Conservation (phyloP, 2,888 invertebrate species). For the Cephus runcator region DNA sequence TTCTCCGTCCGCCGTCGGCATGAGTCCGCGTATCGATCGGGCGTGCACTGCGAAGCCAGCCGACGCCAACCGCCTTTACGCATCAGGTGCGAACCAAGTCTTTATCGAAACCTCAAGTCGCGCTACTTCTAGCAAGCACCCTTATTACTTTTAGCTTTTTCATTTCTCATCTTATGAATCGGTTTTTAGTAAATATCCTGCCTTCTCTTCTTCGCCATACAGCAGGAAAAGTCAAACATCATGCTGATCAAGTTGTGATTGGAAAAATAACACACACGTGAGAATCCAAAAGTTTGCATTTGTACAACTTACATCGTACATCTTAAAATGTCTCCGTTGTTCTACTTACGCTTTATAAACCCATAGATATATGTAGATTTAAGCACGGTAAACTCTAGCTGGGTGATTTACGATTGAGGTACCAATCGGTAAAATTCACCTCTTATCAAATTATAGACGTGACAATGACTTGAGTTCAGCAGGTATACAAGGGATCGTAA, state of each 20-base stretch:
- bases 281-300: background rate
- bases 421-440: background rate
- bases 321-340: background rate
- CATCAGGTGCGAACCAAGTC: slow-evolving; percentile 9
- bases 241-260: background rate
- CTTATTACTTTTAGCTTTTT: background rate
- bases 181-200: background rate
- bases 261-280: background rate
- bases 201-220: background rate
- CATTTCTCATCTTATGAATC: background rate
- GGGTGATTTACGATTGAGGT: background rate
- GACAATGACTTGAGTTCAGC: background rate
- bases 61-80: slow-evolving; percentile 18
- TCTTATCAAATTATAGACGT: background rate
- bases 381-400: background rate
- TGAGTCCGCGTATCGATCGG: slow-evolving; percentile 39
- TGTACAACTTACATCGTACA: no score
- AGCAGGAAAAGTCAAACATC: background rate
- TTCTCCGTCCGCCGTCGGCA: slow-evolving; percentile 20
- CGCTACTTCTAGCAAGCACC: background rate
- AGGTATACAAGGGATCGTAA: background rate
- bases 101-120: background rate
- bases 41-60: slow-evolving; percentile 2
- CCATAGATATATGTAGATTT: background rate
- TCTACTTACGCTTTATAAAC: background rate